These are phyloP conservation scores for Syngnathoides biaculeatus DNA, from an alignment of 2,113 vertebrate genomes.

Conservation along the genomic window DNA sequence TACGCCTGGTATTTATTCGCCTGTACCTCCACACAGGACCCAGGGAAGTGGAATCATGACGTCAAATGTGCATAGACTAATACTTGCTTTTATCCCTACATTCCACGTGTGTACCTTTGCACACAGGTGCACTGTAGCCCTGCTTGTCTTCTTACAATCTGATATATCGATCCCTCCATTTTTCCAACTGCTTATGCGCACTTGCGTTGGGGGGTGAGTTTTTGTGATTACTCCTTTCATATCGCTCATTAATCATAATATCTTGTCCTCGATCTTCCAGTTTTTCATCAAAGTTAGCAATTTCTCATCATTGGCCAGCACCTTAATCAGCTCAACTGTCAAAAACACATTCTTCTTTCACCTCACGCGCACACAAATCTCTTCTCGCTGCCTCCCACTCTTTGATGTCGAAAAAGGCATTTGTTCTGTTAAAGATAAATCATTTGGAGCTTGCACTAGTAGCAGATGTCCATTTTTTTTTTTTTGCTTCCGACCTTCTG, in stretches of 20 bases:
- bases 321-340: conserved; percentile 69
- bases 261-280: conserved; percentile 47
- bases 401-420: conserved; percentile 50
- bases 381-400: conserved; percentile 38
- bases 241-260: conserved; percentile 67
- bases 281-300: conserved; percentile 32
- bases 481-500: conserved; percentile 11
- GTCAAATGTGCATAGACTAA: neutral
- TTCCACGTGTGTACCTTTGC: neutral
- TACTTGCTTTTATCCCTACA: neutral
- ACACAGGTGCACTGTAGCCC: conserved; percentile 33
- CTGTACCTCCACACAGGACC: no score
- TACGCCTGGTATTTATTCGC: no score
- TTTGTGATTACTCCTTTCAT: conserved; percentile 58
- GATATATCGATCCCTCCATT: conserved; percentile 18
- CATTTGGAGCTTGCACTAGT: conserved; percentile 42
- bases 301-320: conserved; percentile 48
- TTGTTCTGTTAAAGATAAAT: conserved; percentile 52
- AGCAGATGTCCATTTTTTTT: conserved; percentile 38
- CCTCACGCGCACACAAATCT: conserved; percentile 36
- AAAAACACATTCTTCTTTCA: conserved; percentile 59
- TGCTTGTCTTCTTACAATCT: conserved; percentile 53
- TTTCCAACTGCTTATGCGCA: no score
- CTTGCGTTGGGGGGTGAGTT: neutral
- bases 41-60: no score